A percentile compares a stretch with the other conserved stretches of the same genome.
Conservation (phyloP, 2,888 invertebrate genomes). For the Andrena hattorfiana region DNA sequence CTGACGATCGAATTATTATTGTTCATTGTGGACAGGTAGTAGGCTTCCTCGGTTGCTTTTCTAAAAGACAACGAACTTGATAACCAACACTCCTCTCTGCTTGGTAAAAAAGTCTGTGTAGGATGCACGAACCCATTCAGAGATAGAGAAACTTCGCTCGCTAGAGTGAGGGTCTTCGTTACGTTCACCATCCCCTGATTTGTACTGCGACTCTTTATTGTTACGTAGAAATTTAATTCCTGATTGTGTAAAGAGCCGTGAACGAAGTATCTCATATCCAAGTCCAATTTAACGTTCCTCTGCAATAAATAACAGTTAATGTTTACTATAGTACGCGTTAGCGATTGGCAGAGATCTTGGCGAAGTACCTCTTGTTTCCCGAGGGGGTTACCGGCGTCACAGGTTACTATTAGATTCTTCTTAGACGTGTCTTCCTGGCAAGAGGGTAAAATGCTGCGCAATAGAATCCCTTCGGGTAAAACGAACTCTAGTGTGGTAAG, state of each 20-base stretch:
- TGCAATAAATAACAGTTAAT: slow-evolving; percentile 40
- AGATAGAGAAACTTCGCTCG: slow-evolving; percentile 66
- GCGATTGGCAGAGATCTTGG: neutral
- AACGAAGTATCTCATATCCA: slow-evolving; percentile 74
- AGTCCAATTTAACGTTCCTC: slow-evolving; percentile 72
- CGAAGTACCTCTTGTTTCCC: slow-evolving; percentile 60
- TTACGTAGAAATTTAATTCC: slow-evolving; percentile 47
- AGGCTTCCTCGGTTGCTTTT: slow-evolving; percentile 71
- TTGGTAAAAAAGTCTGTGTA: neutral
- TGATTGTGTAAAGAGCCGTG: slow-evolving; percentile 51
- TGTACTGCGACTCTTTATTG: slow-evolving; percentile 69
- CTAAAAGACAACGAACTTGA: slow-evolving; percentile 49
- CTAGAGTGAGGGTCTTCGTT: slow-evolving; percentile 57
- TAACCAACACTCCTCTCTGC: neutral
- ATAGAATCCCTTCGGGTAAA: slow-evolving; percentile 70
- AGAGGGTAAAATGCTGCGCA: slow-evolving; percentile 74
- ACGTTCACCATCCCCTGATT: slow-evolving; percentile 62
- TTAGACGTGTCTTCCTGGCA: slow-evolving; percentile 69
- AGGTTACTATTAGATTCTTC: slow-evolving; percentile 63
- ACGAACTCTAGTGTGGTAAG: slow-evolving; percentile 65
- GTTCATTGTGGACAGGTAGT: slow-evolving; percentile 61
- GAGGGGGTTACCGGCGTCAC: slow-evolving; percentile 76
- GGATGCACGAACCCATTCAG: slow-evolving; percentile 73
- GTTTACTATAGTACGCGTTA: neutral
- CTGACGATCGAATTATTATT: slow-evolving; percentile 62